Conservation (phyloP, 2,797 vertebrate species). For the Sparidentex hasta region DNA sequence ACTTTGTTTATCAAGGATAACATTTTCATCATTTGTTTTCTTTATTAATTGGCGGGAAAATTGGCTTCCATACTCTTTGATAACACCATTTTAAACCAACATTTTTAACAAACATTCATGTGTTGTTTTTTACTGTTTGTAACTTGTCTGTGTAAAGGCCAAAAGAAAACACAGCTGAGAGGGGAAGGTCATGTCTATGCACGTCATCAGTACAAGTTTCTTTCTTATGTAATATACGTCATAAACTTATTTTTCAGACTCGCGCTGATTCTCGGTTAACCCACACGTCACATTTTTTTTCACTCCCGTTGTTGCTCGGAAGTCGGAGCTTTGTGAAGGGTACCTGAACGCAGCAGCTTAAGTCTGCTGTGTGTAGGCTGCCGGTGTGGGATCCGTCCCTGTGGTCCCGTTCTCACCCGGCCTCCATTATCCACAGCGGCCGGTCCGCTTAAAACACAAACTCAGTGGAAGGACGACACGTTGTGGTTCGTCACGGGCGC, state of each 20-base stretch:
- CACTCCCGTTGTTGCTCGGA: rapidly evolving
- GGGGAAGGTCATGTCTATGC: background rate
- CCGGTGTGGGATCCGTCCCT: background rate
- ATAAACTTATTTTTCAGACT: background rate
- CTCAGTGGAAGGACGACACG: rapidly evolving
- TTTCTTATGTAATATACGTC: background rate
- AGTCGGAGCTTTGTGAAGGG: constrained; percentile 30
- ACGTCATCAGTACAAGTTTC: background rate
- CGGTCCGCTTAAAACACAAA: rapidly evolving
- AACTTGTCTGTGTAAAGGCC: no score
- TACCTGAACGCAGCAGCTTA: constrained; percentile 54
- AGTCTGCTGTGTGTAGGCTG: background rate
- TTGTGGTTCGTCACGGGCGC: no score
- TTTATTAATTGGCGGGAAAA: no score
- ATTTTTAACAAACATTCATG: background rate
- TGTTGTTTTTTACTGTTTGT: background rate
- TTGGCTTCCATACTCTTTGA: no score
- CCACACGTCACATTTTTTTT: background rate
- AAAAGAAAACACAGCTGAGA: background rate
- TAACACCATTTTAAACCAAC: background rate
- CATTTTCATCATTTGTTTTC: no score
- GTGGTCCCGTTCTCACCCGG: background rate
- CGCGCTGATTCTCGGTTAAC: background rate
- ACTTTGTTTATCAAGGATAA: no score
- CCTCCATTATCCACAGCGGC: rapidly evolving